Evolutionary conservation across 2,797 vertebrate species (phyloP), one percentile per base, ranked within the genome.

Genomic region (Paedocypris micromegethes): DNA sequence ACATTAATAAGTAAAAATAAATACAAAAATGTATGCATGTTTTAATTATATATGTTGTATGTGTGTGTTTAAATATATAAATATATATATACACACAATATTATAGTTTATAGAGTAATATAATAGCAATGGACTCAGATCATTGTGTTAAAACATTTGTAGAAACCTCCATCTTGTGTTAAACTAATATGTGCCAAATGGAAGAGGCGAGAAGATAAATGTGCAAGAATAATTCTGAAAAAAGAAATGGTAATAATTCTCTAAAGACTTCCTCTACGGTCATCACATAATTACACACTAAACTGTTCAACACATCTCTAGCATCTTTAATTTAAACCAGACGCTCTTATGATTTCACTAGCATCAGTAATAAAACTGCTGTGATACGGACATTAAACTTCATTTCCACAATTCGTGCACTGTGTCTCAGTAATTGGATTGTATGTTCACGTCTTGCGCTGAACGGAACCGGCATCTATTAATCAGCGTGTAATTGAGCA

Each of bases 401-500:
- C 64, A 77, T 79, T 72, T 73, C 55, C 60, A 53, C 44, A 50
- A 44, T 75, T 72, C 74, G 67, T 77, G 61, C 45, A 23, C 48
- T 50, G 57, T 68, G 65, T 62, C 57, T 8, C n/a, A 65, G 70
- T 86, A 87, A 88, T 85, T 87, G 82, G 80, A 85, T 85, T 83
- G 81, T 75, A 72, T 78, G 80, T 75, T 38, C 76, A 79, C 63
- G 76, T 74, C 79, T 83, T 77, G 64, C 80, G 77, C 78, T 79
- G 77, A 53, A 73, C 79, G 66, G 82, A 80, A 82, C 77, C 70
- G 86, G 83, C 76, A 79, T 71, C 79, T 83, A 85, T 88, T 89
- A 86, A 88, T 89, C 85, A 86, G 69, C 72, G 75, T 73, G 76
- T 88, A 89, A 90, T 88, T 89, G 85, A 79, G 83, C 83, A 85